Evolutionary conservation across 2,797 vertebrate genomes (phyloP), one percentile per base, ranked within the genome.

Genomic region (Eospalax fontanierii): DNA sequence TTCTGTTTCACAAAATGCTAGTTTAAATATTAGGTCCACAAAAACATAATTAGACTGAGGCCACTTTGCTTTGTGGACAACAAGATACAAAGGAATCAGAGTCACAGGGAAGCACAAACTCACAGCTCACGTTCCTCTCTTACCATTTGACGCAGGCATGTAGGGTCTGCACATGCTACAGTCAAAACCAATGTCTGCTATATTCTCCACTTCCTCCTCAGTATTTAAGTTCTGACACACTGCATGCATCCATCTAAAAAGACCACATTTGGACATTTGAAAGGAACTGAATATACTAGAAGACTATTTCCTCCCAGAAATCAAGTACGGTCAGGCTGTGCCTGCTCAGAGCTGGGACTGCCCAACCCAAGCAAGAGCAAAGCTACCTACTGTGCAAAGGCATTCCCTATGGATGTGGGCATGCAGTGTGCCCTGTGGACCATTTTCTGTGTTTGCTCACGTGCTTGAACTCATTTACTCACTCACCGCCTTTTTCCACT

Each of bases 191-290:
- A 98, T 98, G 96, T 99, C 99, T 87, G 99, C 99, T 89, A 99
- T 99, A 97, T 98, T 99, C 98, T 99, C 99, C 92, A 99, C 99
- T 96, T 99, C 99, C 96, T 99, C 99, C 96, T 99, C 99, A 54
- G 99, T 99, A 98, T 99, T 99, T 96, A 99, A 99, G 97, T 99
- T 99, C 98, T 99, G 99, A 98, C 99, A 99, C 92, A 99, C 98
- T 33, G 99, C 99, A 97, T 99, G 99, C 98, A 99, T 99, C 99
- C 99, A 99, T 98, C 99, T 99, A 98, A 88, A 98, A 91, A 96
- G 87, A 93, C 7, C 84, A 46, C 35, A 79, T 79, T 82, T n/a
- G 30, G 33, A 79, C 8, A 65, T 86, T 87, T 70, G 8, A 85
- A 66, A 61, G 61, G 24, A 38, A 28, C 1, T 57, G 40, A 76